A percentile compares a stretch with the other conserved stretches of the same genome.
Evolutionary conservation across 2,888 invertebrate species (phyloP).

Genomic region (Andrena bicolor): DNA sequence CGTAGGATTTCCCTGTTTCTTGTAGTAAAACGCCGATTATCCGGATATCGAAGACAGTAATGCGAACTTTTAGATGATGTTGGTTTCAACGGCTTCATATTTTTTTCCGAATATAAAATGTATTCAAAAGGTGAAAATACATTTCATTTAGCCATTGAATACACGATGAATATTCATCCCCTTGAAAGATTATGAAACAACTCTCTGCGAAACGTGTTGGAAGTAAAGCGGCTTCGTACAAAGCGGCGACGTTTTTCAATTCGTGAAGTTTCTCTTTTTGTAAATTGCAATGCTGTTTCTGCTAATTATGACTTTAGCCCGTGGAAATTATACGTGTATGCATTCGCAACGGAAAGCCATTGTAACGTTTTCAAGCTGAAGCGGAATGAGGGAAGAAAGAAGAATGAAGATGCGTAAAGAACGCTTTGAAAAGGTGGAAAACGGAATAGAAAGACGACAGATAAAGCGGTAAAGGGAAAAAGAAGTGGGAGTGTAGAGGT

Average conservation of each 20-base stretch:
- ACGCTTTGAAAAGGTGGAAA: constrained; percentile 31
- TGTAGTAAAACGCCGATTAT: constrained; percentile 23
- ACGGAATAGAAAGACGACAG: constrained; percentile 24
- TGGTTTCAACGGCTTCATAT: too few relatives aligned
- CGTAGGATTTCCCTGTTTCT: constrained; percentile 19
- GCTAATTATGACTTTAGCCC: constrained; percentile 34
- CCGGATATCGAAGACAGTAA: not conserved
- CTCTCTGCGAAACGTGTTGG: not conserved
- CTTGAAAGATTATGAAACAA: not conserved
- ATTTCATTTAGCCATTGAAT: not conserved
- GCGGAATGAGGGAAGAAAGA: constrained; percentile 27
- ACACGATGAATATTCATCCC: not conserved
- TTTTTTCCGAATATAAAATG: too few relatives aligned
- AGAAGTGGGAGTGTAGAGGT: not conserved
- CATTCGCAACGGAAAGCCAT: constrained; percentile 40
- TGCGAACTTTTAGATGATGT: not conserved
- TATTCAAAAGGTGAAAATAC: not conserved
- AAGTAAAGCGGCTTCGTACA: not conserved
- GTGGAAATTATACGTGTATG: constrained; percentile 25
- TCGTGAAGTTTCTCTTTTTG: constrained; percentile 34
- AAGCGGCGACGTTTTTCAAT: constrained; percentile 8
- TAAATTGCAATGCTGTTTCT: constrained; percentile 26
- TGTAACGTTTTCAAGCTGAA: constrained; percentile 27
- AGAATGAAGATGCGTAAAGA: constrained; percentile 43
- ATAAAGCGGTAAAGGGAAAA: constrained; percentile 9